Conservation (phyloP, 2,888 invertebrate species). For the Brachylomia viminalis region DNA sequence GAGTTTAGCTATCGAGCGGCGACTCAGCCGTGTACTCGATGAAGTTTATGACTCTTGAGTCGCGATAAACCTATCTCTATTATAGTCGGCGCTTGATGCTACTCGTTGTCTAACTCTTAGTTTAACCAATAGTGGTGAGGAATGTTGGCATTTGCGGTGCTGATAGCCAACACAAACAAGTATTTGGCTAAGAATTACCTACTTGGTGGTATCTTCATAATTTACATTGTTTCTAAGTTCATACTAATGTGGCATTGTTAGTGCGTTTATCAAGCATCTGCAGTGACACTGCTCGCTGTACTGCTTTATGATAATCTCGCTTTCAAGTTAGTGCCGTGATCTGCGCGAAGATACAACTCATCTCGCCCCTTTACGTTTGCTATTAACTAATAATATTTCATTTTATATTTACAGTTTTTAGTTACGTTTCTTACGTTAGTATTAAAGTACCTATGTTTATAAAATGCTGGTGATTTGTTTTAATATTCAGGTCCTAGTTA, state of each 20-base stretch:
- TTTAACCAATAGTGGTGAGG: conserved; percentile 43
- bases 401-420: conserved; percentile 48
- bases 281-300: conserved; percentile 64
- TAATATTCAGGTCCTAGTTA: background rate
- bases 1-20: conserved; percentile 64
- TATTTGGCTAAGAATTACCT: conserved; percentile 58
- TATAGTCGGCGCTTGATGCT: conserved; percentile 49
- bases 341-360: conserved; percentile 70
- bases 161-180: conserved; percentile 43
- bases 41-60: conserved; percentile 63
- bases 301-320: conserved; percentile 73
- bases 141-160: conserved; percentile 47
- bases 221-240: conserved; percentile 69
- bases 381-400: conserved; percentile 68
- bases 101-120: conserved; percentile 41
- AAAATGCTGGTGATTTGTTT: conserved; percentile 9
- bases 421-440: conserved; percentile 34
- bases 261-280: conserved; percentile 67
- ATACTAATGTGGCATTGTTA: conserved; percentile 71
- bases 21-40: conserved; percentile 57
- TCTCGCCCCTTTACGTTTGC: conserved; percentile 68
- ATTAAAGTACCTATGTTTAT: conserved; percentile 21
- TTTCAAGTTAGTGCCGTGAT: conserved; percentile 67
- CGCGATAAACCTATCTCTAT: conserved; percentile 65
- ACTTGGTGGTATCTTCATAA: conserved; percentile 63